Conservation (phyloP, 2,113 vertebrate species). For the Pangasianodon gigas region DNA sequence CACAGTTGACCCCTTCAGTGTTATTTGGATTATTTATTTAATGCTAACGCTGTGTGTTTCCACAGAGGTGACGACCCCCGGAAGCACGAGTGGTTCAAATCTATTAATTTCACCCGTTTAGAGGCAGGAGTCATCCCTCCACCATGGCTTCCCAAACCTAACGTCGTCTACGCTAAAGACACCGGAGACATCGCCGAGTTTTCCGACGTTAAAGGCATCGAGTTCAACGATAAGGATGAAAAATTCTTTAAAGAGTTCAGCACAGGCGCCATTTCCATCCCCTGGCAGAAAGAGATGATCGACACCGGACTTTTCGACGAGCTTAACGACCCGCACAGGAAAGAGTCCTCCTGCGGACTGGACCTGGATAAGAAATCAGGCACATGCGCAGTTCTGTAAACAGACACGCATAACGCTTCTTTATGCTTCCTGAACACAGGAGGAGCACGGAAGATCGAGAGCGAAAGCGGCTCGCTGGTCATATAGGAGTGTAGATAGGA, state of each 20-base stretch:
- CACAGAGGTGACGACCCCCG: slow-evolving; percentile 84
- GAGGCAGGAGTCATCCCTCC: slow-evolving; percentile 85
- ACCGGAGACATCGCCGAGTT: slow-evolving; percentile 87
- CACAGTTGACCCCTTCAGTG: background rate
- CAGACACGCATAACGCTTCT: slow-evolving; percentile 4
- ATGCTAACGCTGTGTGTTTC: slow-evolving; percentile 37
- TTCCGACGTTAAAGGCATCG: slow-evolving; percentile 85
- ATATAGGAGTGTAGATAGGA: slow-evolving; percentile 9
- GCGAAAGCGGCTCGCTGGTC: background rate
- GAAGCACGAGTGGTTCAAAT: slow-evolving; percentile 87
- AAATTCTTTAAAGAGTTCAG: slow-evolving; percentile 89
- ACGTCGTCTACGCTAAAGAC: slow-evolving; percentile 91
- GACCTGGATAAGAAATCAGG: slow-evolving; percentile 79
- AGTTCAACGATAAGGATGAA: slow-evolving; percentile 86
- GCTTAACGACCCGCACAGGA: slow-evolving; percentile 84
- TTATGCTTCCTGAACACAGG: slow-evolving; percentile 10
- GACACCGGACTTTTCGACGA: slow-evolving; percentile 88
- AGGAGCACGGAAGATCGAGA: slow-evolving; percentile 1
- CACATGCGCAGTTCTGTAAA: slow-evolving; percentile 84
- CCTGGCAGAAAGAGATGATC: slow-evolving; percentile 89
- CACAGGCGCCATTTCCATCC: slow-evolving; percentile 82
- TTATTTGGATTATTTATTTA: background rate
- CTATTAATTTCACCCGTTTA: slow-evolving; percentile 86
- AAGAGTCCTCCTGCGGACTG: slow-evolving; percentile 62
- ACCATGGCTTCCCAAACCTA: slow-evolving; percentile 87